A percentile compares a stretch with the other conserved stretches of the same genome.
phyloP scores from a whole-genome alignment of 2,888 invertebrate species.

The Cosmorhoe ocellata region DNA sequence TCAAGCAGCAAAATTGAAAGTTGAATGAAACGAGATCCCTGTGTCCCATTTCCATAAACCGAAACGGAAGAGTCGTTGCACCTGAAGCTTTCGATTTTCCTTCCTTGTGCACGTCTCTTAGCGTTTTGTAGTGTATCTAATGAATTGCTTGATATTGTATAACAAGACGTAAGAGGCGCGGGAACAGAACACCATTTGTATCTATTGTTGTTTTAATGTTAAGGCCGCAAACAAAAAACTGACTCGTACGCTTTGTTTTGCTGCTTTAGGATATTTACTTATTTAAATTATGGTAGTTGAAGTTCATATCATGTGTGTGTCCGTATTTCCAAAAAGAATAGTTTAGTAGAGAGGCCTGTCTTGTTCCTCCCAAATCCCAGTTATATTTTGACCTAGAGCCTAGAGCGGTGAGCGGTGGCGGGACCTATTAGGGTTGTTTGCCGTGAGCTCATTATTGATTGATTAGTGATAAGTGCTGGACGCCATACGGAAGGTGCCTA shows the following conservation, averaged over 20 bases:
- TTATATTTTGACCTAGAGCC: no score
- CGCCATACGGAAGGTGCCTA: no score
- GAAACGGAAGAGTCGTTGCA: slow-evolving; percentile 48
- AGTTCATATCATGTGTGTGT: slow-evolving; percentile 3
- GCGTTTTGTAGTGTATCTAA: slow-evolving; percentile 52
- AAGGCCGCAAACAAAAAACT: slow-evolving; percentile 67
- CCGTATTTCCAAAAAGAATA: slow-evolving; percentile 14
- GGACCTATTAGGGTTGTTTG: no score
- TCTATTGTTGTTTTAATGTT: slow-evolving; percentile 74
- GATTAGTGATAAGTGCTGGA: no score
- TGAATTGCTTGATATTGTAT: slow-evolving; percentile 68
- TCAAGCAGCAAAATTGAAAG: slow-evolving; percentile 53
- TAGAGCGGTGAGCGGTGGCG: no score
- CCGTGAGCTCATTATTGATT: no score
- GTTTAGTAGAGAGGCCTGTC: slow-evolving; percentile 11
- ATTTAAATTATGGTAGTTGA: background rate
- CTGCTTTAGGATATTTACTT: slow-evolving; percentile 2
- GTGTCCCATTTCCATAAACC: slow-evolving; percentile 46
- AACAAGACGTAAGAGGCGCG: slow-evolving; percentile 75
- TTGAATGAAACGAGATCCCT: slow-evolving; percentile 45
- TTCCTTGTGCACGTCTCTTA: slow-evolving; percentile 51
- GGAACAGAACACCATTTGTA: slow-evolving; percentile 65
- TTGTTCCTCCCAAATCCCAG: no score
- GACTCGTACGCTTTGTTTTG: slow-evolving; percentile 11
- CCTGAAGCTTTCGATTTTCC: slow-evolving; percentile 52